These are phyloP conservation scores for Tetragonisca angustula DNA, from an alignment of 2,888 invertebrate genomes.

Conservation along the genomic window DNA sequence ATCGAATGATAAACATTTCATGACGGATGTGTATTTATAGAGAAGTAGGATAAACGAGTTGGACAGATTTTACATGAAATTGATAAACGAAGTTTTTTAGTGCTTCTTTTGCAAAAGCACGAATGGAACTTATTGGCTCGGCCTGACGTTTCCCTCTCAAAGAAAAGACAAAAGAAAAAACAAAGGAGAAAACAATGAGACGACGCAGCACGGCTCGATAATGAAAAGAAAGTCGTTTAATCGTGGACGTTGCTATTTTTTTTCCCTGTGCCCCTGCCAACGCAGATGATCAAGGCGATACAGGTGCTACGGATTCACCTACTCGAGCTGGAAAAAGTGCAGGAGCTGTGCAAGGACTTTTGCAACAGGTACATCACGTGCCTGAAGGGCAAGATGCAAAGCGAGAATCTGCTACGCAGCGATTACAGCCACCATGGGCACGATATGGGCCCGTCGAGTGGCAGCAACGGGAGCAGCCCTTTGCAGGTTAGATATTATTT, in stretches of 20 bases:
- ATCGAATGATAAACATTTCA: too few relatives aligned
- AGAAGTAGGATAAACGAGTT: background rate
- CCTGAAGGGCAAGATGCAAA: constrained; percentile 95
- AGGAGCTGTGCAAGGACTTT: constrained; percentile 97
- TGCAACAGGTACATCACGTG: constrained; percentile 96
- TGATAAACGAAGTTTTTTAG: background rate
- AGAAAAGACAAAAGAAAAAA: background rate
- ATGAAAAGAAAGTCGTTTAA: constrained; percentile 45
- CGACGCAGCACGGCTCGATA: constrained; percentile 1
- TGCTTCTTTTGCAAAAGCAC: background rate
- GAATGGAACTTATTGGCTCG: background rate
- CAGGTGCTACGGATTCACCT: constrained; percentile 97
- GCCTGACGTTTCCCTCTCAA: background rate
- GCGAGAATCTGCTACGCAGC: constrained; percentile 92
- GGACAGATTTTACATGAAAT: background rate
- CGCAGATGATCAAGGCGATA: constrained; percentile 93
- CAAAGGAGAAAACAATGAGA: constrained; percentile 36
- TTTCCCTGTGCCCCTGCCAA: constrained; percentile 49
- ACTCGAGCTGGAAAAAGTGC: constrained; percentile 96
- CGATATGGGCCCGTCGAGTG: constrained; percentile 82
- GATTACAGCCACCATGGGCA: constrained; percentile 88
- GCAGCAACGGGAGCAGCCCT: constrained; percentile 83
- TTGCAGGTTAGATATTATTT: constrained; percentile 82
- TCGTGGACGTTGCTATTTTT: constrained; percentile 28
- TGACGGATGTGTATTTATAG: background rate